Conservation (phyloP, 2,888 invertebrate genomes). For the Cheilosia scutellata region DNA sequence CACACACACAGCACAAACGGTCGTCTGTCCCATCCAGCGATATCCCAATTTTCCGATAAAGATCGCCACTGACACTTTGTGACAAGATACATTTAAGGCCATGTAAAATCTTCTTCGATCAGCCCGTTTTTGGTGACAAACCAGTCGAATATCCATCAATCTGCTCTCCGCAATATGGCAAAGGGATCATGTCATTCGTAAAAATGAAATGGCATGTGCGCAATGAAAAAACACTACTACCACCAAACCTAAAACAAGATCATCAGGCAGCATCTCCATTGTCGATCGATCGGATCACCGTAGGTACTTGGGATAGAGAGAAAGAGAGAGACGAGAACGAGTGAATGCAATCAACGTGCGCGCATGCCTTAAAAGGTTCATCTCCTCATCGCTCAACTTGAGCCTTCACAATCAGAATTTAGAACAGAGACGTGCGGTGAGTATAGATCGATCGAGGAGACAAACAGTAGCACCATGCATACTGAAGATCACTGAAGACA, state of each 20-base stretch:
- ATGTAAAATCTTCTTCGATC: constrained; percentile 74
- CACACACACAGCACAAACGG: constrained; percentile 43
- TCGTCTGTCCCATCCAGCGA: constrained; percentile 41
- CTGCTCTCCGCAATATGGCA: constrained; percentile 52
- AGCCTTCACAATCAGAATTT: constrained; percentile 6
- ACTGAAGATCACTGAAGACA: constrained; percentile 61
- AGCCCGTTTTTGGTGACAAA: constrained; percentile 71
- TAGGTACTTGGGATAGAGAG: neutral
- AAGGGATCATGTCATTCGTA: constrained; percentile 73
- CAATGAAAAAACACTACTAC: constrained; percentile 38
- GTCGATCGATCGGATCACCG: constrained; percentile 45
- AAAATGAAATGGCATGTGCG: constrained; percentile 75
- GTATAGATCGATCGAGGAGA: constrained; percentile 60
- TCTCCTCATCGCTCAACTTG: constrained; percentile 25
- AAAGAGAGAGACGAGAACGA: constrained; percentile 10
- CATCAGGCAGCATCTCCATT: constrained; percentile 47
- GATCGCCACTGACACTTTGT: constrained; percentile 76
- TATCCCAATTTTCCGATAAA: constrained; percentile 76
- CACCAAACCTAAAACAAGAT: constrained; percentile 68
- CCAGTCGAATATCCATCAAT: constrained; percentile 75
- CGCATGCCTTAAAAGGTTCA: constrained; percentile 71
- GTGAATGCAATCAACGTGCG: constrained; percentile 68
- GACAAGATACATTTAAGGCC: constrained; percentile 76
- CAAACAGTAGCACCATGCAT: constrained; percentile 66
- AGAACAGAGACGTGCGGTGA: constrained; percentile 41